These are phyloP conservation scores for Nannoperca australis DNA, from an alignment of 2,797 vertebrate species.

Conservation along the genomic window DNA sequence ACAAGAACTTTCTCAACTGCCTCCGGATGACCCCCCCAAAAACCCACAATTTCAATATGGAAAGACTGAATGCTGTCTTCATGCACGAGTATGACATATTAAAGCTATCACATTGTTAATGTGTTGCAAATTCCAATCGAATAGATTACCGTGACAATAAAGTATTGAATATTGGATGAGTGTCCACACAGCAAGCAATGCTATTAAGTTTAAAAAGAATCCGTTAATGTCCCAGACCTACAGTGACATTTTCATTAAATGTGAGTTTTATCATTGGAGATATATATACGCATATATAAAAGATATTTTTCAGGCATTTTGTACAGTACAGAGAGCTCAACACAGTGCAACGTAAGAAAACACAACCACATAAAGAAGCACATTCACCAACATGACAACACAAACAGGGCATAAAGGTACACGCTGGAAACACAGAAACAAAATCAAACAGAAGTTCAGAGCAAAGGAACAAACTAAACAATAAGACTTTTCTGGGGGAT, in stretches of 20 bases:
- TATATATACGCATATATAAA: no score
- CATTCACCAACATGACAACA: not conserved
- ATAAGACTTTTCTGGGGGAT: not conserved
- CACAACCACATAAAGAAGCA: not conserved
- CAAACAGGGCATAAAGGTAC: not conserved
- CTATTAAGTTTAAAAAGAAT: not conserved
- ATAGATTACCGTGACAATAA: constrained; percentile 45
- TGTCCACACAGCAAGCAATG: constrained; percentile 53
- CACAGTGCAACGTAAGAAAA: no score
- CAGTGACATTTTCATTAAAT: not conserved
- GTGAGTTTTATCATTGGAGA: not conserved
- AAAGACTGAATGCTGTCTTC: constrained; percentile 62
- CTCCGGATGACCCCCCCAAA: constrained; percentile 11
- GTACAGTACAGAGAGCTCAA: no score
- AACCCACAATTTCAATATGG: constrained; percentile 35
- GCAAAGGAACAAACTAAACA: not conserved
- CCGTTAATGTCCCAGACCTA: not conserved
- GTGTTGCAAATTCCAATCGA: constrained; percentile 51
- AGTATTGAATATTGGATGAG: constrained; percentile 19
- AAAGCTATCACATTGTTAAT: constrained; percentile 72
- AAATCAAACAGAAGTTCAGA: not conserved
- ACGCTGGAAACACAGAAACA: not conserved
- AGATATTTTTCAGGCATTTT: no score
- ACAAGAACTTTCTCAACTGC: constrained; percentile 32
- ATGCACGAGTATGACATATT: constrained; percentile 72